These are phyloP conservation scores for Rhagium mordax DNA, from an alignment of 2,888 invertebrate species.

Conservation along the genomic window DNA sequence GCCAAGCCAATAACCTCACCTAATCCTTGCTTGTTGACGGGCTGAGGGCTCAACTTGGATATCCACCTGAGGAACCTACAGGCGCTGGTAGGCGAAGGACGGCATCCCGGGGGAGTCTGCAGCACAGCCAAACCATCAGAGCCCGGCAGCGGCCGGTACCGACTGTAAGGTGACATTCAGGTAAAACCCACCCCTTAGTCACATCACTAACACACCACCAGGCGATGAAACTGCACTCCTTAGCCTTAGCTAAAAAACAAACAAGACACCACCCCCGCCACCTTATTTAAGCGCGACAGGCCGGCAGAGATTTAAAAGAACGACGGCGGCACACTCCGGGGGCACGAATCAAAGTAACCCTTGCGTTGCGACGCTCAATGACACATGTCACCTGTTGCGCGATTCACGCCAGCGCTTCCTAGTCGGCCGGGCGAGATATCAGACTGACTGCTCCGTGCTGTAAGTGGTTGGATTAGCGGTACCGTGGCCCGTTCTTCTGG, in stretches of 20 bases:
- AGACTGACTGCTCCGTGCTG: conserved; percentile 33
- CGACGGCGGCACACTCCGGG: background rate
- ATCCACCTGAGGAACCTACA: conserved; percentile 74
- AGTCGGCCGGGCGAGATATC: conserved; percentile 32
- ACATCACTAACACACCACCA: conserved; percentile 41
- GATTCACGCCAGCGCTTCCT: conserved; percentile 32
- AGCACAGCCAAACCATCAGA: conserved; percentile 46
- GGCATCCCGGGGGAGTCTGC: conserved; percentile 59
- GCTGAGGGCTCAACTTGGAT: conserved; percentile 72
- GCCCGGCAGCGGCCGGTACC: conserved; percentile 69
- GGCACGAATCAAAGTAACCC: background rate
- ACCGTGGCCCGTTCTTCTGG: conserved; percentile 50
- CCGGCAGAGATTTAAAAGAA: background rate
- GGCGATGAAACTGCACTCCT: conserved; percentile 35
- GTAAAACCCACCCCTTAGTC: conserved; percentile 35
- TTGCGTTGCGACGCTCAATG: conserved; percentile 27
- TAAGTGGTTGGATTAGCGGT: conserved; percentile 50
- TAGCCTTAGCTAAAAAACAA: conserved; percentile 15
- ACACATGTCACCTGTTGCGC: conserved; percentile 54
- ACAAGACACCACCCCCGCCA: conserved; percentile 12
- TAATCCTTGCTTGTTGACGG: conserved; percentile 72
- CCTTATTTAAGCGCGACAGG: background rate
- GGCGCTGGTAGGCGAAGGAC: conserved; percentile 67
- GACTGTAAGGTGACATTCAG: conserved; percentile 69
- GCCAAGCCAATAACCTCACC: conserved; percentile 50